Evolutionary conservation across 1,140 invertebrate genomes (phyloP), one percentile per base, ranked within the genome.

Genomic region (Pseudomyrmex sp.): DNA sequence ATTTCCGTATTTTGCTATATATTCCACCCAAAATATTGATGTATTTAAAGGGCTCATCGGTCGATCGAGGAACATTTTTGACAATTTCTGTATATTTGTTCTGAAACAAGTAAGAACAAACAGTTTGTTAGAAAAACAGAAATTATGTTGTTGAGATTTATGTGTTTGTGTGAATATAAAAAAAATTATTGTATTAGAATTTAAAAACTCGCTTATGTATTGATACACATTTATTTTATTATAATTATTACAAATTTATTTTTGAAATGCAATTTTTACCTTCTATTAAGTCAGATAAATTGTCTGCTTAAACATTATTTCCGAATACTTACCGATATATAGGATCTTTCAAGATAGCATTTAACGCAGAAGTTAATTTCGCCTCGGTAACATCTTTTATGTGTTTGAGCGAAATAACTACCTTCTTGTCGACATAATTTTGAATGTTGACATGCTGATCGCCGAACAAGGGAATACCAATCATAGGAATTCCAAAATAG

Each of bases 1-100:
- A 20, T 86, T 85, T 9, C 93, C 90, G 69, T 96, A 93, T n/a
- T 94, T 91, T 3, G 91, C 88, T 0, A 93, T 90, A 65, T 95
- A 95, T 88, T 95, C 95, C 0, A 95, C 87, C 94, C 95, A 95
- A 82, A 90, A 95, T 65, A 93, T 76, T 5, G 94, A 93, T 1
- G 85, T 90, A 3, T 95, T 91, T 65, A 94, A 66, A 0, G 95
- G 89, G 20, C 82, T 88, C 35, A 91, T 79, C 23, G 93, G 93
- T 61, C 94, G 92, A 77, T 95, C 95, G 15, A 86, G 82, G 77
- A 95, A 93, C 2, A 93, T 20, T 5, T 52, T 59, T 0, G 95
- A 94, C 3, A 94, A 20, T 50, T 86, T 85, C 12, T 85, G 79
- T 3, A 87, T 35, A 70, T 88, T 92, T 13, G 82, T 72, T 3